A percentile compares a stretch with the other conserved stretches of the same genome.
Conservation (phyloP, 2,888 invertebrate species). For the Hoplodrina blanda region DNA sequence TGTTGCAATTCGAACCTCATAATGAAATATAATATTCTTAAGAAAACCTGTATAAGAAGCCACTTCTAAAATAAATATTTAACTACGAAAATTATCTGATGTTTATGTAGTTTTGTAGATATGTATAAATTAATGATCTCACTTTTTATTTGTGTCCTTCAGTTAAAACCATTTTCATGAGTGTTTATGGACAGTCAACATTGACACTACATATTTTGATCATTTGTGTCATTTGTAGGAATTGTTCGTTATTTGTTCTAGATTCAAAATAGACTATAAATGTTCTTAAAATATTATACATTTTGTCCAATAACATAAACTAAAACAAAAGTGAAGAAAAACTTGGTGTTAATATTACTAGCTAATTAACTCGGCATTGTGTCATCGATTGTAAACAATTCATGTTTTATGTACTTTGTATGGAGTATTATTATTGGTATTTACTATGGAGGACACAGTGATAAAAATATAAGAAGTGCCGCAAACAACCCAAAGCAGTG, state of each 20-base stretch:
- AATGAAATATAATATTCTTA: conserved; percentile 8
- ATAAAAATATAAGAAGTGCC: conserved; percentile 29
- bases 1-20: conserved; percentile 20
- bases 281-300: conserved; percentile 1
- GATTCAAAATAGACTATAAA: conserved; percentile 7
- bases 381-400: conserved; percentile 1
- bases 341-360: not conserved
- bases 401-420: conserved; percentile 18
- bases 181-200: not conserved
- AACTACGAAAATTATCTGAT: conserved; percentile 12
- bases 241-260: conserved; percentile 2
- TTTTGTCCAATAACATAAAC: not conserved
- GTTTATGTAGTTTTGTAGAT: not conserved
- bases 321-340: conserved; percentile 11
- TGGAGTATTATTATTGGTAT: conserved; percentile 9
- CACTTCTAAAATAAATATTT: conserved; percentile 14
- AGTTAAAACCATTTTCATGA: not conserved
- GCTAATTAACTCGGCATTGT: not conserved
- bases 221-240: not conserved
- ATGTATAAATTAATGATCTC: conserved; percentile 11
- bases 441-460: conserved; percentile 16
- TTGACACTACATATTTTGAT: not conserved
- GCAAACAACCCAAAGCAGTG: conserved; percentile 33
- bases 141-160: not conserved
- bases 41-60: conserved; percentile 7